Evolutionary conservation across 2,888 invertebrate genomes (phyloP).

Genomic region (Noctua pronuba): DNA sequence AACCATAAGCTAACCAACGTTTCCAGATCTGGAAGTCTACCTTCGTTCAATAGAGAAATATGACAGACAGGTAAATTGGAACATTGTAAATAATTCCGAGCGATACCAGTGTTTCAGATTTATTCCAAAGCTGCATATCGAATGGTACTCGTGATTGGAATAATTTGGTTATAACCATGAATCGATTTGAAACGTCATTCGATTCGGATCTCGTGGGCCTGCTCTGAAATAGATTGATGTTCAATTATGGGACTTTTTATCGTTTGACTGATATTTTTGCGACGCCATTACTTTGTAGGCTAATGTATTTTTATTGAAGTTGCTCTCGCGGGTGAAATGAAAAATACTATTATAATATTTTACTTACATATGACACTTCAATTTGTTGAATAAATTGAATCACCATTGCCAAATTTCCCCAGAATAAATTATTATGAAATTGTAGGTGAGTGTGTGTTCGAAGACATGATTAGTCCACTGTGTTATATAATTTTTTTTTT

Average conservation of each 20-base stretch:
- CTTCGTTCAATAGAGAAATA: background rate
- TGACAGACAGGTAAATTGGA: constrained; percentile 26
- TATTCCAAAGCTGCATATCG: constrained; percentile 46
- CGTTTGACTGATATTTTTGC: constrained; percentile 30
- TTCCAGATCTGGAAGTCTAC: background rate
- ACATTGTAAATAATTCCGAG: constrained; percentile 19
- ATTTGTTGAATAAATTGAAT: background rate
- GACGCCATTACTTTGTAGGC: constrained; percentile 4
- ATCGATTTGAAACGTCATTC: constrained; percentile 64
- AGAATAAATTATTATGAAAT: background rate
- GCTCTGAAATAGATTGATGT: constrained; percentile 60
- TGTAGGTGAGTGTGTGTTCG: no score
- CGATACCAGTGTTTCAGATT: constrained; percentile 37
- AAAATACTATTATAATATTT: background rate
- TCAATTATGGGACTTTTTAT: constrained; percentile 58
- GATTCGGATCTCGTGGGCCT: constrained; percentile 59
- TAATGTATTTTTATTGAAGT: constrained; percentile 26
- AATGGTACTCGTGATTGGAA: constrained; percentile 47
- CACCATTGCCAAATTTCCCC: background rate
- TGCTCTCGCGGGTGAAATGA: background rate
- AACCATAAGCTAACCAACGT: background rate
- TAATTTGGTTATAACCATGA: constrained; percentile 57
- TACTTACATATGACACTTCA: background rate
- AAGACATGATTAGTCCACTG: background rate
- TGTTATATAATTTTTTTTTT: accelerated